Conservation (phyloP, 1,140 invertebrate genomes). For the Sipha flava region DNA sequence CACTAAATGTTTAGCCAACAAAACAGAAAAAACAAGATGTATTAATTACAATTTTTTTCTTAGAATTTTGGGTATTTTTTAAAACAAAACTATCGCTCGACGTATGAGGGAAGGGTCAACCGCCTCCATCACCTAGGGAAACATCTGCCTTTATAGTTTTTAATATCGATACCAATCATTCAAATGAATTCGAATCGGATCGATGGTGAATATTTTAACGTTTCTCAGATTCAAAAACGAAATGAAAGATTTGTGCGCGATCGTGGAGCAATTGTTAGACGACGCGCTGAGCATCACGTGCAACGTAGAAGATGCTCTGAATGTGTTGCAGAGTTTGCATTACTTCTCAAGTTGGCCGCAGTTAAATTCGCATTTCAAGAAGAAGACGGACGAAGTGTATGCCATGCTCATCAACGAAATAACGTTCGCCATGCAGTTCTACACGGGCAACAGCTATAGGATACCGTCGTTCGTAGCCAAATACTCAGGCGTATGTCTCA, state of each 20-base stretch:
- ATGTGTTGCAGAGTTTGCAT: not conserved
- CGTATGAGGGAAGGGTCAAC: too few relatives aligned
- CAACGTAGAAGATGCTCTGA: not conserved
- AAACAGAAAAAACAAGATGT: too few relatives aligned
- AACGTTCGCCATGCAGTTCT: not conserved
- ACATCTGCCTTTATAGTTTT: too few relatives aligned
- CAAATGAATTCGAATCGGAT: too few relatives aligned
- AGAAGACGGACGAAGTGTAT: not conserved
- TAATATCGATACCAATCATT: too few relatives aligned
- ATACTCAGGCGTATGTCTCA: not conserved
- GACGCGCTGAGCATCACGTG: not conserved
- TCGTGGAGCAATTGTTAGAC: not conserved
- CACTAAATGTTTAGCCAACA: too few relatives aligned
- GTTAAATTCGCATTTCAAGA: not conserved
- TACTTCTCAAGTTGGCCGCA: not conserved
- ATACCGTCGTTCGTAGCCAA: not conserved
- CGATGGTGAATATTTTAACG: too few relatives aligned
- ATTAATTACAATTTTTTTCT: too few relatives aligned
- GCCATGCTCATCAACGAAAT: not conserved
- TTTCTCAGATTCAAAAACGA: conserved; percentile 6
- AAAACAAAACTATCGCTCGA: too few relatives aligned
- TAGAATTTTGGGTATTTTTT: too few relatives aligned
- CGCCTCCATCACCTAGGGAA: too few relatives aligned
- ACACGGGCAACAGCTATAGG: not conserved
- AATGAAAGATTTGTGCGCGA: not conserved